Conservation (phyloP, 2,797 vertebrate species). For the Apogon hyalosoma region DNA sequence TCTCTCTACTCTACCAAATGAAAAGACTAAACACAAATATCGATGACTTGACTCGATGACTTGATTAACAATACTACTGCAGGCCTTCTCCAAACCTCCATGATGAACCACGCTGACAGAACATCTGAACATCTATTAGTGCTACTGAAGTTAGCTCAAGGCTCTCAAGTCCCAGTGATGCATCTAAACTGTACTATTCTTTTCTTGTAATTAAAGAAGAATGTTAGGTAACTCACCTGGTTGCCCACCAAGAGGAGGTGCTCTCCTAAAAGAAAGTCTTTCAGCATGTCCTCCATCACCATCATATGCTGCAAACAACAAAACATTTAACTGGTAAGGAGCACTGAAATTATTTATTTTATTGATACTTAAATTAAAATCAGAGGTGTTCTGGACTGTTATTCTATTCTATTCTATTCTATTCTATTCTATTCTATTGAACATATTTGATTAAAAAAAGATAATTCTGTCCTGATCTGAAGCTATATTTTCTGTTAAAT, state of each 20-base stretch:
- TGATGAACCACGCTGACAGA: no score
- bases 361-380: neutral
- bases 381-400: neutral
- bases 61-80: no score
- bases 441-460: neutral
- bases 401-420: neutral
- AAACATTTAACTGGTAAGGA: neutral
- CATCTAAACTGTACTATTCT: neutral
- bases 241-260: slow-evolving; percentile 97
- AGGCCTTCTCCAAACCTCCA: no score
- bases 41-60: no score
- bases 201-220: slow-evolving; percentile 1
- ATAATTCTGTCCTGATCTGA: neutral
- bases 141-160: no score
- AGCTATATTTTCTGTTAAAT: slow-evolving; percentile 1
- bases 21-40: no score
- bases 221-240: slow-evolving; percentile 87
- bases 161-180: neutral
- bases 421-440: neutral
- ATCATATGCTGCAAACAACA: slow-evolving; percentile 88
- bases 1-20: no score
- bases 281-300: slow-evolving; percentile 98
- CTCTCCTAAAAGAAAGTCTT: slow-evolving; percentile 96
- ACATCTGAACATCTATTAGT: no score
- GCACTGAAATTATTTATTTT: neutral